A percentile compares a stretch with the other conserved stretches of the same genome.
Evolutionary conservation across 1,140 invertebrate species (phyloP).

Genomic region (Coelopa frigida): DNA sequence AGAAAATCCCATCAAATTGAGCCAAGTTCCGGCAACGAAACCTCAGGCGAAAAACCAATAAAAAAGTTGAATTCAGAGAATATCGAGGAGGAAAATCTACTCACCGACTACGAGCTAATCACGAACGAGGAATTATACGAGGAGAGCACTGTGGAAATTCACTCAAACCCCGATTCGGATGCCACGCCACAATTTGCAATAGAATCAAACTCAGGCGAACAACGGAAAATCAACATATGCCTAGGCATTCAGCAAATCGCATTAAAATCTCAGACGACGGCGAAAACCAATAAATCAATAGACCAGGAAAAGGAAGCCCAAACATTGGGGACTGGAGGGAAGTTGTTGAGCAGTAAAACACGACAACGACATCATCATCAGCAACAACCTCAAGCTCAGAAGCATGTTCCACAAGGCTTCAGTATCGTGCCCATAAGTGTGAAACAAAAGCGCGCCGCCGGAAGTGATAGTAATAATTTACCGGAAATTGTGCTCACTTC

Average conservation of each 20-base stretch:
- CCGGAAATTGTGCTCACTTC: constrained; percentile 16
- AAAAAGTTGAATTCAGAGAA: constrained; percentile 3
- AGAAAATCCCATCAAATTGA: neutral
- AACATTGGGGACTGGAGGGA: constrained; percentile 1
- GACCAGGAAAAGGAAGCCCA: neutral
- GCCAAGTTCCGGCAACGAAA: neutral
- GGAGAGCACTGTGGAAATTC: neutral
- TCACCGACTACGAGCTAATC: constrained; percentile 9
- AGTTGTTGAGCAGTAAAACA: constrained; percentile 4
- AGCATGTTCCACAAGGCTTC: constrained; percentile 24
- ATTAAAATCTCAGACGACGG: constrained; percentile 9
- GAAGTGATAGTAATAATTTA: constrained; percentile 8
- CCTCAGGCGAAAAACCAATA: neutral
- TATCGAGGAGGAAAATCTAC: constrained; percentile 7
- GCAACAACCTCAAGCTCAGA: neutral
- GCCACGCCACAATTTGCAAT: neutral
- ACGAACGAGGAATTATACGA: constrained; percentile 8
- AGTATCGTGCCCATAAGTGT: constrained; percentile 10
- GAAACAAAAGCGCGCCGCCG: neutral
- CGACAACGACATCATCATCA: constrained; percentile 1
- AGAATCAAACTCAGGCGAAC: neutral
- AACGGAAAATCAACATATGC: constrained; percentile 5
- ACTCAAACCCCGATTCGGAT: neutral
- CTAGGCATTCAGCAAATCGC: constrained; percentile 12
- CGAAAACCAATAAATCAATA: constrained; percentile 11